Evolutionary conservation across 2,797 vertebrate species (phyloP).

Genomic region (Chloroceryle amazona): DNA sequence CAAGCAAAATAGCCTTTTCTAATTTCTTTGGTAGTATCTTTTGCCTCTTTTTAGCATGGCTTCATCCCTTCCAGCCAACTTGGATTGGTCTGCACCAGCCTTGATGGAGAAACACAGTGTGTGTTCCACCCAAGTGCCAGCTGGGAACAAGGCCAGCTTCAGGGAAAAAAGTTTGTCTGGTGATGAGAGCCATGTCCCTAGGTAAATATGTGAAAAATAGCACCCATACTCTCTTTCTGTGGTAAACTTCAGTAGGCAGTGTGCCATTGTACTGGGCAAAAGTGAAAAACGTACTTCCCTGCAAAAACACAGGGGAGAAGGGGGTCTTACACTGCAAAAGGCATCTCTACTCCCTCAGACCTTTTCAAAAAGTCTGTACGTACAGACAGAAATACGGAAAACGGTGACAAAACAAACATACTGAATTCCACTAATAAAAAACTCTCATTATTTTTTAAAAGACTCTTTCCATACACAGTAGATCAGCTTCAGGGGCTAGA

Average conservation of each 20-base stretch:
- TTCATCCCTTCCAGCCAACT: background rate
- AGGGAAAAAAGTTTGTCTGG: background rate
- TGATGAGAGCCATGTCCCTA: background rate
- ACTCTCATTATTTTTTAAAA: accelerated
- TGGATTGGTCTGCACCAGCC: background rate
- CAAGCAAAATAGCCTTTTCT: background rate
- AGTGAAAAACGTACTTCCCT: background rate
- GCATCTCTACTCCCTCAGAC: background rate
- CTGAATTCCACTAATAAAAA: background rate
- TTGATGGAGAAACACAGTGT: background rate
- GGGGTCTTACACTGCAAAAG: background rate
- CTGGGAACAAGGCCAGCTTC: background rate
- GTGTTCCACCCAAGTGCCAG: background rate
- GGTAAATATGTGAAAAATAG: constrained; percentile 38
- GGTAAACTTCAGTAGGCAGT: background rate
- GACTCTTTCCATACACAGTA: background rate
- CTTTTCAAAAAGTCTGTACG: background rate
- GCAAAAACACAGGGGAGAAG: background rate
- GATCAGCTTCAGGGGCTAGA: background rate
- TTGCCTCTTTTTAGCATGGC: background rate
- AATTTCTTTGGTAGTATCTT: background rate
- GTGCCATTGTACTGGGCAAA: background rate
- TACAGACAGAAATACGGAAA: background rate
- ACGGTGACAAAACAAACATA: background rate
- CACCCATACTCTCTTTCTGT: background rate